Evolutionary conservation across 2,113 vertebrate species (phyloP).

Genomic region (Oreotrochilus melanogaster): DNA sequence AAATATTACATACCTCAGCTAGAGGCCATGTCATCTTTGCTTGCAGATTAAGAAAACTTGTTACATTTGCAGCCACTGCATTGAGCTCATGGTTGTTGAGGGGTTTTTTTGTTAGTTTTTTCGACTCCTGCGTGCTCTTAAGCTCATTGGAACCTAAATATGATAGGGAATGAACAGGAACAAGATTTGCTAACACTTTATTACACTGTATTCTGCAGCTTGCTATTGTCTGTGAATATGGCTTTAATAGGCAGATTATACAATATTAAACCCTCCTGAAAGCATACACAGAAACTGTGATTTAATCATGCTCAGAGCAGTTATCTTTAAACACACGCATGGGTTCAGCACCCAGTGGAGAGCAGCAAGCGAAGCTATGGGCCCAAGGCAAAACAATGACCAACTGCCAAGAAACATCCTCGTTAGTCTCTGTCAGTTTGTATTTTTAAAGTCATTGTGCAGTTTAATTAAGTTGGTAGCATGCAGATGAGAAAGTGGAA

Average conservation of each 20-base stretch:
- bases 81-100: not conserved
- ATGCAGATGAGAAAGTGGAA: conserved; percentile 63
- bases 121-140: not conserved
- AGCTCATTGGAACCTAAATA: not conserved
- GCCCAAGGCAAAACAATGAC: conserved; percentile 33
- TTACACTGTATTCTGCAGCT: not conserved
- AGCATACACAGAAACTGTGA: not conserved
- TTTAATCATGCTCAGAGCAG: not conserved
- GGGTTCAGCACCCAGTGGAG: not conserved
- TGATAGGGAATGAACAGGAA: not conserved
- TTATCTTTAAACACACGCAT: conserved; percentile 47
- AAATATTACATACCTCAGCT: not conserved
- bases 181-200: not conserved
- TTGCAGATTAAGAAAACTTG: not conserved
- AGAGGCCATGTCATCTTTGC: not conserved
- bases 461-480: conserved; percentile 49
- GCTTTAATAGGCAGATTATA: not conserved
- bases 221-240: conserved; percentile 38
- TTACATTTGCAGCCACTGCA: not conserved
- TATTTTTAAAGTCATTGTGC: conserved; percentile 55
- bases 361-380: not conserved
- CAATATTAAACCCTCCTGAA: conserved; percentile 21
- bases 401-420: conserved; percentile 48
- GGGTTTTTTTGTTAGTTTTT: not conserved
- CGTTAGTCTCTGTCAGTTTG: conserved; percentile 10